Percentiles rank a stretch among this genome's conserved stretches.
phyloP scores from a whole-genome alignment of 2,888 invertebrate genomes.

The Sericinus montela region DNA sequence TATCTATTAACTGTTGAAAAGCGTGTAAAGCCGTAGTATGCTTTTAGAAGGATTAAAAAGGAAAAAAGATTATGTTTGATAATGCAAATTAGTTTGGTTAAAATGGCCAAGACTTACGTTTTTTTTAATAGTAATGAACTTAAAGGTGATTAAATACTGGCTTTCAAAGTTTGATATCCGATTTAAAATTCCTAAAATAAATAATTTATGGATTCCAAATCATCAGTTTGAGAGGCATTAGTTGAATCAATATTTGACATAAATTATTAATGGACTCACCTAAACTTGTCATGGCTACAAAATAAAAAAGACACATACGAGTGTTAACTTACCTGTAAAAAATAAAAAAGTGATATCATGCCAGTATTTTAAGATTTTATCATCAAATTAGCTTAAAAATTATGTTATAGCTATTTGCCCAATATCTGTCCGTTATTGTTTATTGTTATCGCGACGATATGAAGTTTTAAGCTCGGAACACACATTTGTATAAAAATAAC shows the following conservation, averaged over 20 bases:
- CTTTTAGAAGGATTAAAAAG: too few species aligned
- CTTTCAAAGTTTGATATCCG: neutral
- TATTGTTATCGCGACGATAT: constrained; percentile 23
- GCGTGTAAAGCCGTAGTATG: too few species aligned
- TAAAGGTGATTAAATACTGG: too few species aligned
- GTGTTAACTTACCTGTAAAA: constrained; percentile 33
- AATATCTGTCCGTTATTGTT: constrained; percentile 25
- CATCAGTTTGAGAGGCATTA: constrained; percentile 10
- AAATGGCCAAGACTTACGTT: too few species aligned
- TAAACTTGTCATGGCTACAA: constrained; percentile 12
- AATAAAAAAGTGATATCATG: constrained; percentile 20
- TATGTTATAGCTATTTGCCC: constrained; percentile 28
- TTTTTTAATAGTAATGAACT: too few species aligned
- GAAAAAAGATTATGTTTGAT: too few species aligned
- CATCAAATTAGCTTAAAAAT: constrained; percentile 28
- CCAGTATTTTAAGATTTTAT: constrained; percentile 27
- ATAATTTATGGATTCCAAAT: constrained; percentile 5
- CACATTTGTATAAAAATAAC: constrained; percentile 21
- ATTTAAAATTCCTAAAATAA: constrained; percentile 6
- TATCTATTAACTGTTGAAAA: too few species aligned
- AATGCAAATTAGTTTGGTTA: too few species aligned
- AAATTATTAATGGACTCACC: constrained; percentile 22
- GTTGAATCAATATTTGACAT: constrained; percentile 14
- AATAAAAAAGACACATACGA: constrained; percentile 19
- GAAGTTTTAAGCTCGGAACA: constrained; percentile 16